Evolutionary conservation across 2,797 vertebrate species (phyloP).

Genomic region (Vultur gryphus): DNA sequence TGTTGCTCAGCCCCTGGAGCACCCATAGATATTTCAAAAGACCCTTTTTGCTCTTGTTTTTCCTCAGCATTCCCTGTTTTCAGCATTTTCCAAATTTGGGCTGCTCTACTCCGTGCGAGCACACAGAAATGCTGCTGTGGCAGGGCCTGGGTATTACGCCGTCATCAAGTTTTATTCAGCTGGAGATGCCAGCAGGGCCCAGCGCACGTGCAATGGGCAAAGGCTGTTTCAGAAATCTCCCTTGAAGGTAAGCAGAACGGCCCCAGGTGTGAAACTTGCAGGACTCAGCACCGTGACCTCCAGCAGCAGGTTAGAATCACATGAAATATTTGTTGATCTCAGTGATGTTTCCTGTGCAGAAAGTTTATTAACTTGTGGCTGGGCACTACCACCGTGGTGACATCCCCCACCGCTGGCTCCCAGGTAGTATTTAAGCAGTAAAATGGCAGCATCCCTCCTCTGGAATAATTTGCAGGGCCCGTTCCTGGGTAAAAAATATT

Average conservation of each 20-base stretch:
- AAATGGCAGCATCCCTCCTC: not conserved
- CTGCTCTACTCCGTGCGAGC: slow-evolving; percentile 78
- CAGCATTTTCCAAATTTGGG: slow-evolving; percentile 78
- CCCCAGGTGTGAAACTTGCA: not conserved
- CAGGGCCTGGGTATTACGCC: slow-evolving; percentile 75
- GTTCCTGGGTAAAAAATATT: not conserved
- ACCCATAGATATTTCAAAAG: not conserved
- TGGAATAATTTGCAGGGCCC: not conserved
- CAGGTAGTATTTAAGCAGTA: not conserved
- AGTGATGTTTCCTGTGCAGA: not conserved
- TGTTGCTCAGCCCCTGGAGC: not conserved
- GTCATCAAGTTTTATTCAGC: slow-evolving; percentile 82
- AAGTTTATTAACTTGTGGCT: not conserved
- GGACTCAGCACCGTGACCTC: not conserved
- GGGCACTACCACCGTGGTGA: not conserved
- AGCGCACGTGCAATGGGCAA: slow-evolving; percentile 61
- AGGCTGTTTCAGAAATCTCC: slow-evolving; percentile 75
- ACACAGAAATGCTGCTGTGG: slow-evolving; percentile 69
- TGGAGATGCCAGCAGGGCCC: slow-evolving; percentile 76
- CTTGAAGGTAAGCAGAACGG: slow-evolving; percentile 71
- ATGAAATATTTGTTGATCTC: not conserved
- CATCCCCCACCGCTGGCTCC: not conserved
- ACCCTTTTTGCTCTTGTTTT: not conserved
- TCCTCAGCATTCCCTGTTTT: slow-evolving; percentile 67
- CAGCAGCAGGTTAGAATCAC: not conserved